These are phyloP conservation scores for Eristalis intricaria DNA, from an alignment of 2,888 invertebrate genomes.

Conservation along the genomic window DNA sequence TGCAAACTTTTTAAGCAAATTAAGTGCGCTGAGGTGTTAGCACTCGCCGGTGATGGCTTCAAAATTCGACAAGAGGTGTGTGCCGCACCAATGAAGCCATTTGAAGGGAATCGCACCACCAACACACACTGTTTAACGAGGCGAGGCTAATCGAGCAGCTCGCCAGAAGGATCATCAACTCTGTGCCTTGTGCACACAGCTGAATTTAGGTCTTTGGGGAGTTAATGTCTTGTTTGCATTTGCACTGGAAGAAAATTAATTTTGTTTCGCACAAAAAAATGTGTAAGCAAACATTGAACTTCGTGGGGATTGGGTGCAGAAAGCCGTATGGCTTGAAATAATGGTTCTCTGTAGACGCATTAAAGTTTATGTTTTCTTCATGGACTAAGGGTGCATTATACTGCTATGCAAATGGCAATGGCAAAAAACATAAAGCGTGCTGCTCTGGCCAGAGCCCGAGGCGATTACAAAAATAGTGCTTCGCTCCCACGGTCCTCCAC, in stretches of 20 bases:
- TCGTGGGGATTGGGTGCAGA: not conserved
- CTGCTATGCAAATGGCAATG: no score
- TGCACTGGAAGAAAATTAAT: not conserved
- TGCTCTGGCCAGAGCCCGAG: no score
- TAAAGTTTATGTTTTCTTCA: no score
- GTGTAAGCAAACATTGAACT: not conserved
- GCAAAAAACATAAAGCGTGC: no score
- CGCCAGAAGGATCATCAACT: not conserved
- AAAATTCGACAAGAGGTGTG: conserved; percentile 16
- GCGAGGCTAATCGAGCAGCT: conserved; percentile 14
- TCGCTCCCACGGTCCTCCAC: no score
- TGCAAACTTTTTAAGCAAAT: conserved; percentile 50
- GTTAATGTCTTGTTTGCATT: conserved; percentile 30
- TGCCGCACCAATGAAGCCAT: conserved; percentile 56
- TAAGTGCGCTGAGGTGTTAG: conserved; percentile 2
- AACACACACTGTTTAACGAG: not conserved
- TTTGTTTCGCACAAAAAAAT: not conserved
- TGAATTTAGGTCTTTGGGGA: not conserved
- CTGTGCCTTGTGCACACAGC: not conserved
- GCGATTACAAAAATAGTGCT: no score
- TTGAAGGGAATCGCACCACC: not conserved
- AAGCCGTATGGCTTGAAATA: not conserved
- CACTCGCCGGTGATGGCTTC: not conserved
- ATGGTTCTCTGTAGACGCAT: no score
- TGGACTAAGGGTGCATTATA: no score